Evolutionary conservation across 2,888 invertebrate species (phyloP).

Genomic region (Chamaedrilus cognettii): DNA sequence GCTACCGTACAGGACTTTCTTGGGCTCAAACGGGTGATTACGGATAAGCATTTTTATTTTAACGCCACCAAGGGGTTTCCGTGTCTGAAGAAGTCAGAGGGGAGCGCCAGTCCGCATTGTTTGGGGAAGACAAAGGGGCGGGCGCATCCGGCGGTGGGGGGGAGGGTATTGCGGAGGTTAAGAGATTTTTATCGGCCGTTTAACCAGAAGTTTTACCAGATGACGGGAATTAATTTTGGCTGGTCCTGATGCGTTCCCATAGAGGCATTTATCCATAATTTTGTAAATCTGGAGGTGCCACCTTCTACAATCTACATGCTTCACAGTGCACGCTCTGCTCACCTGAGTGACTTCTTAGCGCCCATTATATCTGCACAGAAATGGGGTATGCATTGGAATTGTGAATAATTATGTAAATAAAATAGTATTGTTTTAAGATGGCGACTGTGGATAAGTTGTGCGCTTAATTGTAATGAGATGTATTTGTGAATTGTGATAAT

Average conservation of each 20-base stretch:
- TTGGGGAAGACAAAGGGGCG: constrained; percentile 84
- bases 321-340: too few species aligned
- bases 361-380: too few species aligned
- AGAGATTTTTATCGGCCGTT: constrained; percentile 49
- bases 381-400: too few species aligned
- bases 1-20: constrained; percentile 52
- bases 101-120: constrained; percentile 64
- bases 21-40: constrained; percentile 48
- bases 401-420: too few species aligned
- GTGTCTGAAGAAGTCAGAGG: constrained; percentile 64
- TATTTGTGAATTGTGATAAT: too few species aligned
- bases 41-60: constrained; percentile 87
- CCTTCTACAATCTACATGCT: too few species aligned
- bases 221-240: constrained; percentile 88
- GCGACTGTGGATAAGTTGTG: too few species aligned
- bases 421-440: too few species aligned
- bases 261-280: too few species aligned
- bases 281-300: too few species aligned
- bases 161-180: constrained; percentile 62
- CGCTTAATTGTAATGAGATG: too few species aligned
- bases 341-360: too few species aligned
- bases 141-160: constrained; percentile 84
- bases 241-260: constrained; percentile 67
- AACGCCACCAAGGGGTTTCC: constrained; percentile 97
- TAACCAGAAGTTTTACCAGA: constrained; percentile 66